Percentiles rank a stretch among this genome's conserved stretches.
Evolutionary conservation across 2,888 invertebrate species (phyloP).

Genomic region (Sphinx pinastri): DNA sequence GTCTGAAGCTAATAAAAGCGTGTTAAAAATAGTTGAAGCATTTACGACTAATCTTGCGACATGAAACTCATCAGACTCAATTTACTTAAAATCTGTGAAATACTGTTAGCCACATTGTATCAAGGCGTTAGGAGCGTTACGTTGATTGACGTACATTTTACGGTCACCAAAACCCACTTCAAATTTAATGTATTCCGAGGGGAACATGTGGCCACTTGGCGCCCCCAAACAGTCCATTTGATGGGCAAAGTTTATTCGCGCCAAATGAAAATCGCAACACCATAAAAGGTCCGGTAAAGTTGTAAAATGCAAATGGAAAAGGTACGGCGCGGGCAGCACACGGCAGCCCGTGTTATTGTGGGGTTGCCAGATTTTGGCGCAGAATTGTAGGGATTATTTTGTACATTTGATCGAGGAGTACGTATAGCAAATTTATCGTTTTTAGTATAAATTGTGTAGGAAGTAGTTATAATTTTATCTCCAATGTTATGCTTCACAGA

Average conservation of each 20-base stretch:
- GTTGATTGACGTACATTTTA: conserved; percentile 8
- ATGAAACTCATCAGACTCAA: too few species aligned
- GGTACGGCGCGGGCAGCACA: conserved; percentile 39
- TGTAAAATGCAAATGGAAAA: conserved; percentile 70
- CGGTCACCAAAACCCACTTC: background rate
- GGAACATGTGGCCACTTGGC: conserved; percentile 16
- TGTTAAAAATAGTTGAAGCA: too few species aligned
- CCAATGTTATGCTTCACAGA: too few species aligned
- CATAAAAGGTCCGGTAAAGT: conserved; percentile 54
- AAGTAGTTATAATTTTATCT: too few species aligned
- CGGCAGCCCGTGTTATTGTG: conserved; percentile 24
- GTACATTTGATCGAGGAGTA: too few species aligned
- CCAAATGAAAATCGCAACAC: conserved; percentile 59
- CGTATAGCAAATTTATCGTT: too few species aligned
- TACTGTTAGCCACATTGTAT: too few species aligned
- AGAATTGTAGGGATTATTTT: background rate
- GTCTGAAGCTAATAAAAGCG: too few species aligned
- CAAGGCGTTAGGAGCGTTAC: background rate
- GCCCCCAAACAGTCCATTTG: conserved; percentile 26
- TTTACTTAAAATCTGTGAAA: too few species aligned
- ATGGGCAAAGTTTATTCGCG: conserved; percentile 47
- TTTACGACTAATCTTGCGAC: too few species aligned
- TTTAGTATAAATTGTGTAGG: too few species aligned
- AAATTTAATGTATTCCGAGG: conserved; percentile 14
- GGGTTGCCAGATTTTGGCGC: conserved; percentile 4